Evolutionary conservation across 1,140 invertebrate genomes (phyloP), one percentile per base, ranked within the genome.

Genomic region (Ridgeia piscesae): DNA sequence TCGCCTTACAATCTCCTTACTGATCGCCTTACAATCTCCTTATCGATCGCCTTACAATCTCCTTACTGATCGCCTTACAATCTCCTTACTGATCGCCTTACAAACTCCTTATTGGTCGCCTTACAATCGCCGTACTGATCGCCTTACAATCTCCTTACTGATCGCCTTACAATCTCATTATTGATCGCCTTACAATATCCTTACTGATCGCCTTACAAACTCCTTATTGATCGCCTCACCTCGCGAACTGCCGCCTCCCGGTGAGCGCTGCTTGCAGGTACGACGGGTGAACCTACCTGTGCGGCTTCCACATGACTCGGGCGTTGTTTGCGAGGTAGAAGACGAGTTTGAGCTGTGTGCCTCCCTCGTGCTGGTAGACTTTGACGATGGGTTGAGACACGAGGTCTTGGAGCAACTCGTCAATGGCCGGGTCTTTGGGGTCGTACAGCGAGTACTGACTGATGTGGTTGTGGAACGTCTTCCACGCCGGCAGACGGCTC

Each of bases 271-370:
- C 58, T 42, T 33, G 9, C 31, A 35, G 31, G 6, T 88, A 77
- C 34, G 6, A 35, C 89, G 0, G 58, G 6, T 31, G 31, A 42
- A 92, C 94, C 97, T 96, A 99, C 98, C 99, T 98, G 99, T 99
- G 99, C n/a, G 99, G 99, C 96, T 99, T 99, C 96, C 99, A 99
- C 91, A 99, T 97, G 0, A 99, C 98, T 96, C 99, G 98, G 58
- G 98, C 97, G 89, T 98, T 97, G 95, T 99, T 98, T 6, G 97
- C 97, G 95, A 98, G 99, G 93, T 99, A 98, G 92, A 99, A 98
- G 92, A 99, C 97, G 89, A 99, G 97, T 95, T 99, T 99, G 93
- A 99, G 96, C 95, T 99, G 99, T 11, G 99, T 99, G 0, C 99
- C 99, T 1, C 99, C 99, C 93, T 98, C 98, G 97, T 99, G 98